A percentile compares a stretch with the other conserved stretches of the same genome.
phyloP scores from a whole-genome alignment of 2,113 vertebrate species.

The Gila orcuttii region DNA sequence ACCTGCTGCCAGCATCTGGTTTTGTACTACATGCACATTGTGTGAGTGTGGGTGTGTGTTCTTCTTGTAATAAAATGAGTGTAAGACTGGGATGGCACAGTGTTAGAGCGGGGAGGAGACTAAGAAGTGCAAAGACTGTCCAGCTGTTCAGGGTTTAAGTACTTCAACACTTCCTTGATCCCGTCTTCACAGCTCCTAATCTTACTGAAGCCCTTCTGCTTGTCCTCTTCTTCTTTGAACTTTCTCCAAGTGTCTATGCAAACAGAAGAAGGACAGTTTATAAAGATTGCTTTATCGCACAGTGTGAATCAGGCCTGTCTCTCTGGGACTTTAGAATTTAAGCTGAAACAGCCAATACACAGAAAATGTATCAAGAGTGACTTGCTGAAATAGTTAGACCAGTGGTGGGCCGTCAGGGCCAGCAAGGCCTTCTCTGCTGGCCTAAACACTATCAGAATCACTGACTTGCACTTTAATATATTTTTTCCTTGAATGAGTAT shows the following conservation, averaged over 20 bases:
- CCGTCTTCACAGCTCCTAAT: slow-evolving; percentile 71
- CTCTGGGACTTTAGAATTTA: not conserved
- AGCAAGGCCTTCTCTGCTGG: no score
- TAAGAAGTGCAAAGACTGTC: slow-evolving; percentile 74
- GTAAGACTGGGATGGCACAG: slow-evolving; percentile 27
- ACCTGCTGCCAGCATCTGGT: slow-evolving; percentile 49
- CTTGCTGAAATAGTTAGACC: not conserved
- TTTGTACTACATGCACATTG: slow-evolving; percentile 50
- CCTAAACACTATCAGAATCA: no score
- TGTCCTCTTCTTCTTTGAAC: slow-evolving; percentile 72
- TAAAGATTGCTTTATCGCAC: not conserved
- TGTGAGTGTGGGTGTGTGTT: slow-evolving; percentile 22
- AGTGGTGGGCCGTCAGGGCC: no score
- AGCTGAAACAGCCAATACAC: not conserved
- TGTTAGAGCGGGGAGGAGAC: slow-evolving; percentile 30
- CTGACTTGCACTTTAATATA: no score
- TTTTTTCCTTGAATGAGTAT: no score
- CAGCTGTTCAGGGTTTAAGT: slow-evolving; percentile 73
- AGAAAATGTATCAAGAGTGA: not conserved
- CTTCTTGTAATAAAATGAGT: slow-evolving; percentile 45
- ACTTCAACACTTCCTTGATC: slow-evolving; percentile 75
- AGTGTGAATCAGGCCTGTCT: not conserved
- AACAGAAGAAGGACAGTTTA: slow-evolving; percentile 13
- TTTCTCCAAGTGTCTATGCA: slow-evolving; percentile 74
- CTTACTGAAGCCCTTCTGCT: slow-evolving; percentile 67